These are phyloP conservation scores for Schrankia costaestrigalis DNA, from an alignment of 2,888 invertebrate genomes.

Conservation along the genomic window DNA sequence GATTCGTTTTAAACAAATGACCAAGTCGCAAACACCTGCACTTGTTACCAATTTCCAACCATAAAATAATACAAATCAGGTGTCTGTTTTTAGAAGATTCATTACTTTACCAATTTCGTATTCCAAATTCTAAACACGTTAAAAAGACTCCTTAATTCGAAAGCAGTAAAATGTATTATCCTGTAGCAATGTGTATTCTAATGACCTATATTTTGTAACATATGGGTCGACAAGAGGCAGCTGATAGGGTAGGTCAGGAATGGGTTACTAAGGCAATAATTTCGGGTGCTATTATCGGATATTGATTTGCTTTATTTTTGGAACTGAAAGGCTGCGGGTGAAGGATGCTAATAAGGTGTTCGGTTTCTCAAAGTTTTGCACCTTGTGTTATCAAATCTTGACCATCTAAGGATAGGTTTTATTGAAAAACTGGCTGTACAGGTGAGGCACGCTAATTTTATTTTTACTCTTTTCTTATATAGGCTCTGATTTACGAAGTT, in stretches of 20 bases:
- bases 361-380: slow-evolving; percentile 63
- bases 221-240: slow-evolving; percentile 63
- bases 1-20: slow-evolving; percentile 49
- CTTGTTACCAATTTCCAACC: slow-evolving; percentile 59
- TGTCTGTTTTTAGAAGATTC: slow-evolving; percentile 58
- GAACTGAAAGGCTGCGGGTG: slow-evolving; percentile 50
- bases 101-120: slow-evolving; percentile 50
- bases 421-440: slow-evolving; percentile 59
- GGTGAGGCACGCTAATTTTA: slow-evolving; percentile 48
- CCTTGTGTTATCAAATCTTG: slow-evolving; percentile 68
- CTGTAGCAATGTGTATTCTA: slow-evolving; percentile 32
- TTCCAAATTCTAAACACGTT: slow-evolving; percentile 12
- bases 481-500: slow-evolving; percentile 18
- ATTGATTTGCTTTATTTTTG: slow-evolving; percentile 68
- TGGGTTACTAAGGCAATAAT: slow-evolving; percentile 65
- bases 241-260: slow-evolving; percentile 66
- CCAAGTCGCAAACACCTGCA: slow-evolving; percentile 44
- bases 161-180: slow-evolving; percentile 26
- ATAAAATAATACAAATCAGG: slow-evolving; percentile 59
- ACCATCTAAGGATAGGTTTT: slow-evolving; percentile 45
- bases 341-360: slow-evolving; percentile 63
- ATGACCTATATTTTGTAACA: slow-evolving; percentile 71
- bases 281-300: slow-evolving; percentile 61
- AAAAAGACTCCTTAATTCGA: slow-evolving; percentile 25
- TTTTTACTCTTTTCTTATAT: slow-evolving; percentile 22